Evolutionary conservation across 2,113 vertebrate genomes (phyloP).

Genomic region (Myodes glareolus): DNA sequence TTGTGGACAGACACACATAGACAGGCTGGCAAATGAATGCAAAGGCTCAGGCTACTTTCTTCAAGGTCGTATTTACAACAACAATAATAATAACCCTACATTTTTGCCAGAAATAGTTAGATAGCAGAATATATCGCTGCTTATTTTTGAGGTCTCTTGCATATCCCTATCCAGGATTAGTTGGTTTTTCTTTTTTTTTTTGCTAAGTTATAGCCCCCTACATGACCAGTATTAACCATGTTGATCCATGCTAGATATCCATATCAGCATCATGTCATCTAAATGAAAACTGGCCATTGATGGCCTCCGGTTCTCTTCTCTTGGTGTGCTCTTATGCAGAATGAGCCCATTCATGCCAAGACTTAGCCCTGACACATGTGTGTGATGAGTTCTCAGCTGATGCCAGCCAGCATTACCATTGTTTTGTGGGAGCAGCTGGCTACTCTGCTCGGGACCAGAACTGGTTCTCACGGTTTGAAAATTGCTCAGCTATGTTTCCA

Average conservation of each 20-base stretch:
- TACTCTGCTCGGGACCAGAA: background rate
- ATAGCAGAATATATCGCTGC: background rate
- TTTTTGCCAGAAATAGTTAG: background rate
- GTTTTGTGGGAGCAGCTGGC: background rate
- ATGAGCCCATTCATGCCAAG: background rate
- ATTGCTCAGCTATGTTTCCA: background rate
- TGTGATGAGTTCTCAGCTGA: background rate
- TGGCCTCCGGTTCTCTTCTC: background rate
- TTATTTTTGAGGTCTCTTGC: background rate
- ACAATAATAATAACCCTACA: background rate
- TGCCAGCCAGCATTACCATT: background rate
- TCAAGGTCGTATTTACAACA: background rate
- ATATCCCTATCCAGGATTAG: background rate
- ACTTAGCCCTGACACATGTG: background rate
- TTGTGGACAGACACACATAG: background rate
- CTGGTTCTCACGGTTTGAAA: background rate
- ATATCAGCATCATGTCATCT: background rate
- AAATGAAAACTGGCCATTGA: background rate
- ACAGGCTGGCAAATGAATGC: background rate
- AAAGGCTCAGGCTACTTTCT: background rate
- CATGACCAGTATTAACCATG: background rate
- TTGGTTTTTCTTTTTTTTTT: too few species aligned
- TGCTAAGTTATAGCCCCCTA: background rate
- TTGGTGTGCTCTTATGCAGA: background rate
- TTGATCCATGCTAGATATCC: background rate